These are phyloP conservation scores for Mesitornis unicolor DNA, from an alignment of 2,113 vertebrate genomes.

Conservation along the genomic window DNA sequence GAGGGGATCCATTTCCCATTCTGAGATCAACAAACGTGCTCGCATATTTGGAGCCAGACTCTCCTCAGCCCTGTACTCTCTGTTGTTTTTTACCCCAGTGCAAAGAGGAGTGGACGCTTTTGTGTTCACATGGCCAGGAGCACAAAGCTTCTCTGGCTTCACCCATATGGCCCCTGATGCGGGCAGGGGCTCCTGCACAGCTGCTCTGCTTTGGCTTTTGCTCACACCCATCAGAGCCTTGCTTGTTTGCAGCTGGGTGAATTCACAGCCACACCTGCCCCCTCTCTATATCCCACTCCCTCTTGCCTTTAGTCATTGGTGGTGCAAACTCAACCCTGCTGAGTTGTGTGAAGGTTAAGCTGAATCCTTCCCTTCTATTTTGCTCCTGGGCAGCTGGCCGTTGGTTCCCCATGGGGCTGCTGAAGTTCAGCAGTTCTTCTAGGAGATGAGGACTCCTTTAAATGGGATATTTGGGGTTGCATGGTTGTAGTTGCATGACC, in stretches of 20 bases:
- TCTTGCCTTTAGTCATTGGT: background rate
- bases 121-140: background rate
- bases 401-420: background rate
- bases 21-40: background rate
- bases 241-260: background rate
- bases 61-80: background rate
- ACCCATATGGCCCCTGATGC: background rate
- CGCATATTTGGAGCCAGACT: background rate
- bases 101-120: background rate
- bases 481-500: background rate
- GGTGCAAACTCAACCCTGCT: rapidly evolving
- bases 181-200: background rate
- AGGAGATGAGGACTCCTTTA: background rate
- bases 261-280: background rate
- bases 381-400: background rate
- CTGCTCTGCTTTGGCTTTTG: background rate
- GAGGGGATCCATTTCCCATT: constrained; percentile 25
- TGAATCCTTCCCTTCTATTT: background rate
- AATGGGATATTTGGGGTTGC: background rate
- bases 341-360: background rate
- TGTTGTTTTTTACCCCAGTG: background rate
- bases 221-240: background rate
- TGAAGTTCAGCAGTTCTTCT: background rate
- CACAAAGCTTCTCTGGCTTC: background rate
- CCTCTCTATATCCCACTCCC: background rate